Base-by-base conservation (phyloP, 2,113 vertebrate genomes). In the Acanthochromis polyacanthus region DNA sequence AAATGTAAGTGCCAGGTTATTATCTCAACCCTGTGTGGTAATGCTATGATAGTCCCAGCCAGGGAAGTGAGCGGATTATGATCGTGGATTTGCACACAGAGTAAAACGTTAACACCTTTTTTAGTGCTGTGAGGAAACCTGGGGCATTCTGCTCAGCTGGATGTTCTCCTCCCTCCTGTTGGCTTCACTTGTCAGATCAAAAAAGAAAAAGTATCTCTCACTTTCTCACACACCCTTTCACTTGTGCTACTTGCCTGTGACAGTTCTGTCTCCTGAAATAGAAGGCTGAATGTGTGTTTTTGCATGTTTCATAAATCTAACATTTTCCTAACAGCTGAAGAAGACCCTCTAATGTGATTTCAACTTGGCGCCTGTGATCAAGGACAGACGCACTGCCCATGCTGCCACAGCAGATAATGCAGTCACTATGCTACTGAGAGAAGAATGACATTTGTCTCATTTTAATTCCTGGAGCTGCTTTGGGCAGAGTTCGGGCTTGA, bases 1-100 rank as follows among this genome's bases (percentile, higher is more conserved):
- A 68, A 80, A 32, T 69, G 40, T 70, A 69, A 72, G 64, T 78
- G 56, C 40, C 46, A 64, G 45, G 63, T 86, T 80, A 81, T 85
- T 78, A 88, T 83, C 57, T 64, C 32, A 80, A 61, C 82, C 78
- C 86, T 51, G 50, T 63, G 58, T 86, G 63, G 75, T 73, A 65
- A 72, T 67, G 67, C 74, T 71, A 84, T 87, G 19, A 82, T 82
- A 83, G 73, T 88, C 65, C 69, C 83, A 88, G 77, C 28, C 53
- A 68, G 50, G 51, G 69, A 78, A 76, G 75, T 90, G 86, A 93
- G 86, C 50, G 81, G 93, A 93, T 94, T 94, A 92, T 81, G 56
- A 80, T 82, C 51, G n/a, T 87, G 91, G 90, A 91, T 93, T 93
- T 93, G 74, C 78, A 58, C 70, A 57, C 40, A 46, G 59, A 66